These are phyloP conservation scores for Sternotherus odoratus DNA, from an alignment of 2,797 vertebrate species.

Conservation along the genomic window DNA sequence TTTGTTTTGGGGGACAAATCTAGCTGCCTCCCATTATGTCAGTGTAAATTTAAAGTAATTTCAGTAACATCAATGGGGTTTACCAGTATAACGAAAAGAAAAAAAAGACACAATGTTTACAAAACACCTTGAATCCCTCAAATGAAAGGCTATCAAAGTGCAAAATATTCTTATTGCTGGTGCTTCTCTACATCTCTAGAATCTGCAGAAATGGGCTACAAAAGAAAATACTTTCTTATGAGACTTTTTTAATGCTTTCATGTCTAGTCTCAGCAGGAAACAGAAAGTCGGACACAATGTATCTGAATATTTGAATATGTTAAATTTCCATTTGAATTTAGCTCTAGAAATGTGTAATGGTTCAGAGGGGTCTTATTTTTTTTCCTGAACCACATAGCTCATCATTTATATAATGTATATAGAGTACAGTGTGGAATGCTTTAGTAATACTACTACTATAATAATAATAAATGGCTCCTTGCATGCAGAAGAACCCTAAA, in stretches of 20 bases:
- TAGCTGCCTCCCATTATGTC: too few relatives aligned
- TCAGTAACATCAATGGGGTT: fast-evolving
- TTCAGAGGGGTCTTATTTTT: neutral
- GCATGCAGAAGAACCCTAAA: neutral
- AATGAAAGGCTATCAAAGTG: neutral
- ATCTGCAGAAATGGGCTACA: neutral
- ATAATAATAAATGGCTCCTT: neutral
- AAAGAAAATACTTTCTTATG: neutral
- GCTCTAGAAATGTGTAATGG: neutral
- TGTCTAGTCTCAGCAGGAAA: neutral
- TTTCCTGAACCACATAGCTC: neutral
- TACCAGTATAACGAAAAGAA: fast-evolving
- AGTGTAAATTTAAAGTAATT: fast-evolving
- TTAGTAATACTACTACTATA: neutral
- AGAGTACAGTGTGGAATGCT: neutral
- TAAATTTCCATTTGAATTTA: constrained; percentile 8
- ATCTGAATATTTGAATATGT: neutral
- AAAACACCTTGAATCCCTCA: neutral
- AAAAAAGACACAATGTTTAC: fast-evolving
- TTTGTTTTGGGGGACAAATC: neutral
- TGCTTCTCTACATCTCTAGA: neutral
- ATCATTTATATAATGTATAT: neutral
- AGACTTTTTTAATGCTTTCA: neutral
- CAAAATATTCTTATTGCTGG: neutral
- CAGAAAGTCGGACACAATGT: neutral